phyloP scores from a whole-genome alignment of 2,113 vertebrate species.

The Rhizomys pruinosus region DNA sequence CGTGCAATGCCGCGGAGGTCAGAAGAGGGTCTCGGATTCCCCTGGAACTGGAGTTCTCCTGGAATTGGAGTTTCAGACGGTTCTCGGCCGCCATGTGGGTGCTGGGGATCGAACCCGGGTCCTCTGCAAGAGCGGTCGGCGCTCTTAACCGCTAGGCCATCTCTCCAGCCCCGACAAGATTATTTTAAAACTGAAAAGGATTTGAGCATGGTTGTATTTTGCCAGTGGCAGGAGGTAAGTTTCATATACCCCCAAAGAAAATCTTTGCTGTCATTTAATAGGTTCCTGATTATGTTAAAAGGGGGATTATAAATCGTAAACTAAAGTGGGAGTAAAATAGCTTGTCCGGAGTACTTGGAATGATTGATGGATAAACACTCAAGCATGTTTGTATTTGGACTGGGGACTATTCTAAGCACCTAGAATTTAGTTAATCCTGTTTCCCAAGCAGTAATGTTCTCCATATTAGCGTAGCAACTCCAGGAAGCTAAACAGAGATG shows the following conservation, averaged over 20 bases:
- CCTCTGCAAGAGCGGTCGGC: too few species aligned
- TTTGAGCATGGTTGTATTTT: constrained; percentile 2
- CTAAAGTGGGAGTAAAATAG: neutral
- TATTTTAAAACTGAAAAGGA: neutral
- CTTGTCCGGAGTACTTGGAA: neutral
- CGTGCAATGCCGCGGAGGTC: too few species aligned
- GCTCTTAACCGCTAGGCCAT: too few species aligned
- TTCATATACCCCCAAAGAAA: neutral
- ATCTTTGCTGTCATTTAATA: constrained; percentile 29
- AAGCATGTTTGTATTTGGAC: constrained; percentile 45
- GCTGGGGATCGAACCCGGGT: too few species aligned
- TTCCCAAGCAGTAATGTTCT: constrained; percentile 34
- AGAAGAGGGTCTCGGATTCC: too few species aligned
- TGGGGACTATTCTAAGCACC: constrained; percentile 38
- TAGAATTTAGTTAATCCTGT: constrained; percentile 60
- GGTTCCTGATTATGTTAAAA: neutral
- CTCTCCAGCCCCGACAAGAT: too few species aligned
- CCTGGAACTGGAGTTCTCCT: too few species aligned
- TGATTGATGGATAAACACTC: constrained; percentile 59
- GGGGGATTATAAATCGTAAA: constrained; percentile 1
- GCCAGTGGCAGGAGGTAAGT: neutral
- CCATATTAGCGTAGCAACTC: neutral
- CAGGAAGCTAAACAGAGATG: neutral
- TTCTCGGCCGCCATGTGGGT: too few species aligned
- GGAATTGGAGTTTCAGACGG: too few species aligned